Percentiles rank a stretch among this genome's conserved stretches.
Conservation (phyloP, 2,113 vertebrate genomes). For the Aegypius monachus region DNA sequence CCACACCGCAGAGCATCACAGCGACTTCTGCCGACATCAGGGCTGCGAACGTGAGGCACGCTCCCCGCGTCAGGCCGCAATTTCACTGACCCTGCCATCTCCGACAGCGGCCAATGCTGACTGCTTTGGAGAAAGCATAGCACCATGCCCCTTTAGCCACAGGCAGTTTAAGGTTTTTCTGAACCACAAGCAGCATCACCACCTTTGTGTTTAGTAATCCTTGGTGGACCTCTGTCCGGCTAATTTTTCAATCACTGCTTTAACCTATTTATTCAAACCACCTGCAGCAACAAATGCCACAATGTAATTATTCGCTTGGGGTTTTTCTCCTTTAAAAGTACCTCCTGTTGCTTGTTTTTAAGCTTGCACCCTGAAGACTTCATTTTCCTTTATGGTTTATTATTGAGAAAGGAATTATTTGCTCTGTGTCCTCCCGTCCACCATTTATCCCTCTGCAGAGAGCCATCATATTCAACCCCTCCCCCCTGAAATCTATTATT, state of each 20-base stretch:
- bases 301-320: background rate
- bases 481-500: background rate
- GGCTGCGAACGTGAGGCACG: rapidly evolving
- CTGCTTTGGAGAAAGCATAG: background rate
- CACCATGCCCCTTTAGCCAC: background rate
- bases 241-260: background rate
- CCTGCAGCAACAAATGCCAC: background rate
- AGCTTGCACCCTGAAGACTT: background rate
- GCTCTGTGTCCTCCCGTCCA: rapidly evolving
- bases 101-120: background rate
- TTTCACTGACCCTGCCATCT: background rate
- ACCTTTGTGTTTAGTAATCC: background rate
- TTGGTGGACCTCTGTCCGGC: background rate
- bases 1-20: background rate
- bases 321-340: background rate
- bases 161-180: background rate
- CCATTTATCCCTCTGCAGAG: background rate
- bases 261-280: background rate
- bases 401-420: background rate
- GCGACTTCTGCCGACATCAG: background rate
- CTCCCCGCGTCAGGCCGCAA: rapidly evolving
- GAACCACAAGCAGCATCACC: background rate
- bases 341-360: background rate
- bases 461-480: background rate
- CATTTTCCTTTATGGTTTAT: background rate